Evolutionary conservation across 2,113 vertebrate genomes (phyloP).

Genomic region (Paraplagusia blochii): DNA sequence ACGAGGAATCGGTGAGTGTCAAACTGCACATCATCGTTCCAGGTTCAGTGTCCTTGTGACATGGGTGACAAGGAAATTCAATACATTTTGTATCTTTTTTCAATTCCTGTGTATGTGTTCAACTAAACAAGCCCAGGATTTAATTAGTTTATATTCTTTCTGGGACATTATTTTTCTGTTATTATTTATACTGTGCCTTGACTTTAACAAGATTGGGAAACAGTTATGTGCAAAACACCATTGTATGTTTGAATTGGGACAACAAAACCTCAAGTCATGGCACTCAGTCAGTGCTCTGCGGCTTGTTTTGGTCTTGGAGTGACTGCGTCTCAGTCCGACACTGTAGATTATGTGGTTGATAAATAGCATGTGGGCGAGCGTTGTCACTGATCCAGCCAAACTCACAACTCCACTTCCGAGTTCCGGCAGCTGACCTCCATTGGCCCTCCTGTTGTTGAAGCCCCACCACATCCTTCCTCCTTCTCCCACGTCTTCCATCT

Average conservation of each 20-base stretch:
- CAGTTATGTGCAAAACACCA: too few relatives aligned
- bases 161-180: too few relatives aligned
- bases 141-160: too few relatives aligned
- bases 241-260: too few relatives aligned
- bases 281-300: constrained; percentile 13
- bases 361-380: constrained; percentile 35
- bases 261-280: neutral
- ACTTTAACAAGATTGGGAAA: too few relatives aligned
- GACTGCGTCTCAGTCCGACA: constrained; percentile 24
- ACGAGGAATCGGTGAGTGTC: constrained; percentile 89
- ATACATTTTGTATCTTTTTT: constrained; percentile 3
- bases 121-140: too few relatives aligned
- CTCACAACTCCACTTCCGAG: constrained; percentile 61
- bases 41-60: neutral
- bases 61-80: too few relatives aligned
- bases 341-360: constrained; percentile 24
- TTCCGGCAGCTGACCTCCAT: constrained; percentile 74
- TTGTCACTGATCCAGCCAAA: constrained; percentile 49
- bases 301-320: constrained; percentile 35
- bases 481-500: neutral
- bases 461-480: constrained; percentile 72
- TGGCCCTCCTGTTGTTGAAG: constrained; percentile 58
- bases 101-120: neutral
- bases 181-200: too few relatives aligned
- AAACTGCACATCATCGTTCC: neutral